Percentiles rank a stretch among this genome's conserved stretches.
Conservation (phyloP, 1,140 invertebrate genomes). For the Apocrypta bakeri region DNA sequence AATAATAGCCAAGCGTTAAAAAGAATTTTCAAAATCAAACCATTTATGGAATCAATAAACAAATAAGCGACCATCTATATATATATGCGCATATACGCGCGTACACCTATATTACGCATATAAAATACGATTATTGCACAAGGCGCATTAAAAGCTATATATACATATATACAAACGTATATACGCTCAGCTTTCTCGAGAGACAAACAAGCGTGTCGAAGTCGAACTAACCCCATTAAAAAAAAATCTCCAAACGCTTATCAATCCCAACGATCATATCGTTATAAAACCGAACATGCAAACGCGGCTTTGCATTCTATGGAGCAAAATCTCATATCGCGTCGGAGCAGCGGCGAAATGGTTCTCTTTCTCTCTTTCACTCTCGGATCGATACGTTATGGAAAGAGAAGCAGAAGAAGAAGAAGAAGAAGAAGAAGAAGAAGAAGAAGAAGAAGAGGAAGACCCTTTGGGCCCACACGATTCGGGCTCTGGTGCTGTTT, state of each 20-base stretch:
- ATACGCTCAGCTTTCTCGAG: no score
- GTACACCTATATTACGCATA: no score
- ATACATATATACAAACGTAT: no score
- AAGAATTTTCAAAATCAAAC: no score
- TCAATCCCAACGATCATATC: not conserved
- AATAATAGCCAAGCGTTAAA: no score
- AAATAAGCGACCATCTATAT: no score
- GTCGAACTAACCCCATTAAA: not conserved
- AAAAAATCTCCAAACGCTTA: not conserved
- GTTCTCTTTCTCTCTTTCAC: not conserved
- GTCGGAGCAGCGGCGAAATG: not conserved
- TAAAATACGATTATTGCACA: no score
- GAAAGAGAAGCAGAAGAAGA: not conserved
- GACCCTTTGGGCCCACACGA: slow-evolving; percentile 15
- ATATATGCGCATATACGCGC: no score
- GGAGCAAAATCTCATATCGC: not conserved
- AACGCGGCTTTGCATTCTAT: not conserved
- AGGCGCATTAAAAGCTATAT: no score
- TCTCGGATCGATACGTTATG: not conserved
- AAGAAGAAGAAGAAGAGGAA: not conserved
- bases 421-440: not conserved
- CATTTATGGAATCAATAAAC: no score
- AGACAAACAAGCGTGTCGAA: not conserved
- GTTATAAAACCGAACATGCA: not conserved
- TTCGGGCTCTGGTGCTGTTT: slow-evolving; percentile 35